Evolutionary conservation across 2,888 invertebrate genomes (phyloP), one percentile per base, ranked within the genome.

Genomic region (Drosophila flavopinicola): DNA sequence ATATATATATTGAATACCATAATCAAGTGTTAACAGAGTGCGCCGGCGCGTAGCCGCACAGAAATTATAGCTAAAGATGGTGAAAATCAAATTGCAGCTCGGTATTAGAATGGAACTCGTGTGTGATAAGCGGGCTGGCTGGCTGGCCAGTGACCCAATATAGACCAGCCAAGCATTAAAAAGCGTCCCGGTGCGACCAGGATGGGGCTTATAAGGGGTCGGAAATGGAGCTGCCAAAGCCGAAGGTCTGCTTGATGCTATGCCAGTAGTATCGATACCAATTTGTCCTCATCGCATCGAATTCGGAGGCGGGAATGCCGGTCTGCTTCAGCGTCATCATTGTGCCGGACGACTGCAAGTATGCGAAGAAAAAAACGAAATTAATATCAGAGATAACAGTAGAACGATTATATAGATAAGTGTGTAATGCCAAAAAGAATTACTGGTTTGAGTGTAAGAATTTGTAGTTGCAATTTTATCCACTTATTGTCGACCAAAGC

Each of bases 201-300:
- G 38, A 24, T 38, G 7, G 13, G 13, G 17, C 25, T 83, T 83
- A 85, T 67, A 85, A 73, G 37, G 73, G 56, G 24, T 63, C 75
- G n/a, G 69, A 33, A 37, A 83, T 70, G 32, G 78, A 71, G 20
- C 82, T 73, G 25, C 91, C 91, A 66, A 90, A 91, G 38, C 91
- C 91, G 64, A 91, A 91, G 10, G 90, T 89, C 64, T 89, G 90
- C 60, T 97, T 98, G 91, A 99, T 98, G 79, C 97, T 95, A 87
- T 97, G 95, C 94, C 98, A 98, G 90, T 99, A 99, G 92, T 98
- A 97, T 58, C 95, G 93, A 68, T 95, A 94, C 99, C 99, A 99
- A 88, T 99, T 99, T 60, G 94, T 93, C 84, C 93, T 93, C 30
- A 98, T 97, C 39, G 94, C 93, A 5, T 96, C 95, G 60, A 94